Evolutionary conservation across 2,113 vertebrate species (phyloP).

Genomic region (Ranitomeya variabilis): DNA sequence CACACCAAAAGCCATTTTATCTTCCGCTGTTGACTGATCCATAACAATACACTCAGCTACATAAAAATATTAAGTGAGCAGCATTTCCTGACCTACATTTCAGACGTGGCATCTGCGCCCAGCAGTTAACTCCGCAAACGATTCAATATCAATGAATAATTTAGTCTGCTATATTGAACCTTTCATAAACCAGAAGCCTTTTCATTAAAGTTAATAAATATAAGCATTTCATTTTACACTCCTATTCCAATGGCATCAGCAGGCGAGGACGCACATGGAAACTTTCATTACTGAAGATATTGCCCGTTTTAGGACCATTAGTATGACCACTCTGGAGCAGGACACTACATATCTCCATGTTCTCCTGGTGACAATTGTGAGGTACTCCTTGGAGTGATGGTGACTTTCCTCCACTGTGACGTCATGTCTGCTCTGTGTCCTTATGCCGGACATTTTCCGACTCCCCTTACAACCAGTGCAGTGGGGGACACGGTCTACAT

Average conservation of each 20-base stretch:
- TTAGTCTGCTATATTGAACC: slow-evolving; percentile 36
- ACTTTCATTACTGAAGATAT: background rate
- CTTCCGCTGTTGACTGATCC: slow-evolving; percentile 35
- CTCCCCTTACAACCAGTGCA: background rate
- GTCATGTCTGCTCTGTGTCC: background rate
- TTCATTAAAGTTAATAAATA: background rate
- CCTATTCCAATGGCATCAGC: background rate
- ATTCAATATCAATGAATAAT: slow-evolving; percentile 55
- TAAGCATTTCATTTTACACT: background rate
- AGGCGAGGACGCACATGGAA: background rate
- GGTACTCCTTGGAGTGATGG: background rate
- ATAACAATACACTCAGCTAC: slow-evolving; percentile 29
- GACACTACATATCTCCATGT: background rate
- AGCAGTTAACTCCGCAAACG: slow-evolving; percentile 43
- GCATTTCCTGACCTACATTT: slow-evolving; percentile 49
- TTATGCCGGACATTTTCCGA: no score
- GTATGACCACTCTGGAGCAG: background rate
- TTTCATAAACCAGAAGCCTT: background rate
- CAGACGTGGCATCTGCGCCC: slow-evolving; percentile 43
- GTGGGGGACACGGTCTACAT: background rate
- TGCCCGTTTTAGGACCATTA: background rate
- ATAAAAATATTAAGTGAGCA: slow-evolving; percentile 41
- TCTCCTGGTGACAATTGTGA: background rate
- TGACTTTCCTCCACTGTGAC: background rate
- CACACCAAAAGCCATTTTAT: slow-evolving; percentile 31